phyloP scores from a whole-genome alignment of 2,797 vertebrate genomes.

The Euphonia xanthogaster region DNA sequence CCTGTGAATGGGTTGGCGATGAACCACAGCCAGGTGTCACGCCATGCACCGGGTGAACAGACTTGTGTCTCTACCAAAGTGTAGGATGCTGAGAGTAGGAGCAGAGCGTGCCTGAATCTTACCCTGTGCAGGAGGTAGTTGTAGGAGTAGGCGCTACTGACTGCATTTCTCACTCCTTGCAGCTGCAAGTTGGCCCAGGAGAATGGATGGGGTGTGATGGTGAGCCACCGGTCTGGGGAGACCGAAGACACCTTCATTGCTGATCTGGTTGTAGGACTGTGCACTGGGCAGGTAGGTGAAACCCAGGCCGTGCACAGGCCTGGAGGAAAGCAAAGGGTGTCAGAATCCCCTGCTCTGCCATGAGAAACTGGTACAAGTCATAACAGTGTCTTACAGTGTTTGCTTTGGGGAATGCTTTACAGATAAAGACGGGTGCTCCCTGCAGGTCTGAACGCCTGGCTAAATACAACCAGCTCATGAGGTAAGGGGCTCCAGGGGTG shows the following conservation, averaged over 20 bases:
- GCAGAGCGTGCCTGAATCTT: neutral
- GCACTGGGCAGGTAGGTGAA: conserved; percentile 88
- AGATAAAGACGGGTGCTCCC: conserved; percentile 95
- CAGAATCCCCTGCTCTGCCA: neutral
- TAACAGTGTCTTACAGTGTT: neutral
- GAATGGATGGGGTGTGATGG: conserved; percentile 95
- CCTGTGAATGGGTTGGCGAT: neutral
- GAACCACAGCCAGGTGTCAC: neutral
- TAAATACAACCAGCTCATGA: conserved; percentile 95
- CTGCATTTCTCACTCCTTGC: neutral
- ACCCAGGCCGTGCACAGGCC: neutral
- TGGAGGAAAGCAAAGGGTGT: neutral
- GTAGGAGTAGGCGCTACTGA: neutral
- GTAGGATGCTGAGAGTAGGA: neutral
- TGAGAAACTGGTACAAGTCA: neutral
- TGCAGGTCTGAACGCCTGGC: conserved; percentile 93
- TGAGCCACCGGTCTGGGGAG: conserved; percentile 93
- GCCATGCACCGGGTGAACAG: neutral
- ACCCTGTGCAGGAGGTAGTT: neutral
- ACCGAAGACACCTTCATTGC: conserved; percentile 94
- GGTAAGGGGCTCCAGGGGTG: conserved; percentile 72
- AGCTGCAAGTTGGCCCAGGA: conserved; percentile 94
- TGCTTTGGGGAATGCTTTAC: conserved; percentile 56
- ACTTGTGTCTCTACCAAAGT: neutral
- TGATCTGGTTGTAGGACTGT: conserved; percentile 92